These are phyloP conservation scores for Cataglyphis cursor DNA, from an alignment of 2,888 invertebrate genomes.

Conservation along the genomic window DNA sequence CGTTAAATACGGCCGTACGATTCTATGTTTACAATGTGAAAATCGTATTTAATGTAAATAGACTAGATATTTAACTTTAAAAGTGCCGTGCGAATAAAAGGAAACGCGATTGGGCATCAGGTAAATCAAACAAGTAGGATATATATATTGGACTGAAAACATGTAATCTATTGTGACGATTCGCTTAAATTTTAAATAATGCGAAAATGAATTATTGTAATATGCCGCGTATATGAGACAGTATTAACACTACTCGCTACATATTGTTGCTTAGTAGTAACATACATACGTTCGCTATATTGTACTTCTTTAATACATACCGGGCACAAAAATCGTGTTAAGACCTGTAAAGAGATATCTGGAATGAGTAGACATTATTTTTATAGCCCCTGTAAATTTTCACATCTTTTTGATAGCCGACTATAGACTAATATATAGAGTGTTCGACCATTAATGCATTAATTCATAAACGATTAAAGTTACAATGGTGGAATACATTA, in stretches of 20 bases:
- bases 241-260: conserved; percentile 54
- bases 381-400: conserved; percentile 72
- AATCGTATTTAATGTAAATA: conserved; percentile 5
- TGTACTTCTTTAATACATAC: conserved; percentile 45
- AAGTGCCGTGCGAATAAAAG: neutral
- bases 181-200: neutral
- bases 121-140: conserved; percentile 12
- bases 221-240: conserved; percentile 29
- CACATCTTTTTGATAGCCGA: conserved; percentile 55
- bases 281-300: conserved; percentile 38
- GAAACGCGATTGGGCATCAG: neutral
- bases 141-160: conserved; percentile 10
- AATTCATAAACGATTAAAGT: conserved; percentile 8
- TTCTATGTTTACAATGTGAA: neutral
- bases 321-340: conserved; percentile 69
- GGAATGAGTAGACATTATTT: conserved; percentile 72
- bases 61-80: neutral
- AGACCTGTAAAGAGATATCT: conserved; percentile 66
- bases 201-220: conserved; percentile 25
- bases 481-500: neutral
- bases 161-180: conserved; percentile 16
- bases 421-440: conserved; percentile 13
- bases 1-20: conserved; percentile 1
- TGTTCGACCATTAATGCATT: conserved; percentile 20
- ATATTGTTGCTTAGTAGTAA: conserved; percentile 68